Evolutionary conservation across 2,797 vertebrate species (phyloP), one percentile per base, ranked within the genome.

Genomic region (Bradypodion ventrale): DNA sequence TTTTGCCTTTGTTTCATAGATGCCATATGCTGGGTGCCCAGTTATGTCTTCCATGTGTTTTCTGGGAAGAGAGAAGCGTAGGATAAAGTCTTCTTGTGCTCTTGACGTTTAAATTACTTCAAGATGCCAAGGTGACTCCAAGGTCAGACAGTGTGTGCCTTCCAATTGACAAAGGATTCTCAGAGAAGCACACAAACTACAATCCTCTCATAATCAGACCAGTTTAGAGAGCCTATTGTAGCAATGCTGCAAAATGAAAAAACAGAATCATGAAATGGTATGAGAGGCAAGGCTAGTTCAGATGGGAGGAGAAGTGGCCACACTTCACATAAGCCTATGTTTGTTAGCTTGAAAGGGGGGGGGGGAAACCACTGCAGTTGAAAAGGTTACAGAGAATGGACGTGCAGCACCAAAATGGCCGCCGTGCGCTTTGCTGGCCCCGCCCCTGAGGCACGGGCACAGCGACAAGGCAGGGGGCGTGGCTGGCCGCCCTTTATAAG

Each of bases 1-100:
- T n/a, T 7, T 40, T 77, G 65, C 65, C 63, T 82, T 82, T 85
- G 84, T 82, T 82, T 84, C 79, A 70, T 52, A 49, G 56, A 82
- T 42, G 49, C 65, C 79, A 85, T 85, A 70, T 85, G 84, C 63
- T 76, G 79, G 52, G 5, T 35, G 65, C 19, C 42, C 52, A 46
- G 25, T 82, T 82, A 82, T 85, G 79, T 49, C 42, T 85, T 85
- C 84, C 79, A 82, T 85, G 79, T 85, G 84, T 82, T 82, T 49
- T 7, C 16, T 42, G 44, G 73, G n/a, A 52, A 49, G 56, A 42
- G 74, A 49, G 65, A 37, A 59, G 32, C 35, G 35, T 46, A 82
- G 76, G 77, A 77, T 82, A 77, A 60, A 85, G 79, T 82, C 84
- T 81, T 85, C 78, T 80, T 85, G 49, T 85, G 35, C 76, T 70